phyloP scores from a whole-genome alignment of 2,113 vertebrate genomes.

The sheep (Ovis aries) region ARS-UI_Ramb_v3.0 NC_056076.1:27890001-27890500 shows the following conservation, averaged over 20 bases:
- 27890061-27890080: constrained; percentile 7
- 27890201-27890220: constrained; percentile 48
- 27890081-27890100: not conserved
- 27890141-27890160: constrained; percentile 56
- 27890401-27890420: not conserved
- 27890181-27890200: constrained; percentile 45
- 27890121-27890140: constrained; percentile 26
- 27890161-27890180: constrained; percentile 61
- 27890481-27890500: not conserved
- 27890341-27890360: constrained; percentile 18
- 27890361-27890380: not conserved
- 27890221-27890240: not conserved
- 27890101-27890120: not conserved
- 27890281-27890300: not conserved
- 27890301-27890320: not conserved
- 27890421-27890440: not conserved
- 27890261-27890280: not conserved
- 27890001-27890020: not conserved
- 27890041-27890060: not conserved
- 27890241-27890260: constrained; percentile 54
- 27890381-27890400: not conserved
- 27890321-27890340: not conserved
- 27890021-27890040: not conserved
- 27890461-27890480: not conserved
- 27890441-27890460: not conserved